These are phyloP conservation scores for Drosophila infuscata DNA, from an alignment of 2,888 invertebrate genomes.

Conservation along the genomic window DNA sequence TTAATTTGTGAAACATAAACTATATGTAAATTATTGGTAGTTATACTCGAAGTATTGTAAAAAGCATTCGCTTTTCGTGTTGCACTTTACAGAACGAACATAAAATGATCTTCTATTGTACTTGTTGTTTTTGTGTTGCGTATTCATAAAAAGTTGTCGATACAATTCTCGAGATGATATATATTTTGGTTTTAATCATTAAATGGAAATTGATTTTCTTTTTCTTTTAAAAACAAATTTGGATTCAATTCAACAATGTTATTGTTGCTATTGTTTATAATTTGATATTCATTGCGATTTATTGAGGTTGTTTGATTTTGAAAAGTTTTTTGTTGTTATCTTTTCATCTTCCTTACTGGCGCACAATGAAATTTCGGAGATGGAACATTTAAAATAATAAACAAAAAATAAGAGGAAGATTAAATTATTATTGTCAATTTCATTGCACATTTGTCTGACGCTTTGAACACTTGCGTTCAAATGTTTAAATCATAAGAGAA, in stretches of 20 bases:
- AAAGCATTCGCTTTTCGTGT: constrained; percentile 30
- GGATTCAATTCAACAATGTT: constrained; percentile 27
- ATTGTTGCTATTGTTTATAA: constrained; percentile 43
- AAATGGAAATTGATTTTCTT: constrained; percentile 6
- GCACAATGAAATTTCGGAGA: constrained; percentile 48
- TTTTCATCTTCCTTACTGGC: constrained; percentile 24
- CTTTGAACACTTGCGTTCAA: constrained; percentile 34
- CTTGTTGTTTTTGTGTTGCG: constrained; percentile 16
- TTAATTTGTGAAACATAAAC: constrained; percentile 42
- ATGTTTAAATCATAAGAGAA: constrained; percentile 27
- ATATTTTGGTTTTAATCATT: constrained; percentile 11
- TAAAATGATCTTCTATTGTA: constrained; percentile 25
- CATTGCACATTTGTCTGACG: constrained; percentile 45
- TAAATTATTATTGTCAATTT: constrained; percentile 32
- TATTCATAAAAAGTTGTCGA: constrained; percentile 5
- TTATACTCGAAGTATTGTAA: constrained; percentile 40
- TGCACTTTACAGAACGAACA: constrained; percentile 40
- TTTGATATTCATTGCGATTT: constrained; percentile 56
- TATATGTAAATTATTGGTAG: constrained; percentile 25
- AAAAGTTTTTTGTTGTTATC: constrained; percentile 23
- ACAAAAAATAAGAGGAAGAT: neutral
- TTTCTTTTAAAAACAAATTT: constrained; percentile 3
- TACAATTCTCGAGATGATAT: constrained; percentile 23
- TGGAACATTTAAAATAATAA: constrained; percentile 8
- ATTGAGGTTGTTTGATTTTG: constrained; percentile 12